phyloP scores from a whole-genome alignment of 2,888 invertebrate genomes.

The Aromia moschata region DNA sequence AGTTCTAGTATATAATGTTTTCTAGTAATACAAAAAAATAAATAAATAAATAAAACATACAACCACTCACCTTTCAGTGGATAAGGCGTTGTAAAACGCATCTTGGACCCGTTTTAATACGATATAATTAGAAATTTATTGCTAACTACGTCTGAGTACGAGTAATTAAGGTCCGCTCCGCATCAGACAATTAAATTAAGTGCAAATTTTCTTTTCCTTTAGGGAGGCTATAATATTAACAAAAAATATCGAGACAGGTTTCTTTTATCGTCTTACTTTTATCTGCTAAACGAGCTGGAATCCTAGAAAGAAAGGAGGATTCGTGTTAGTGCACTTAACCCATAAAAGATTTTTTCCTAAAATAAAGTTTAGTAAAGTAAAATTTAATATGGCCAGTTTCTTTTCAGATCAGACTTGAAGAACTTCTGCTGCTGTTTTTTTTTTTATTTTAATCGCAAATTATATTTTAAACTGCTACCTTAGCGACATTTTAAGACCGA shows the following conservation, averaged over 20 bases:
- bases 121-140: conserved; percentile 32
- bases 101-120: conserved; percentile 29
- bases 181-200: conserved; percentile 31
- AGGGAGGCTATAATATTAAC: conserved; percentile 10
- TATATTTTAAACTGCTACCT: too few relatives aligned
- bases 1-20: too few relatives aligned
- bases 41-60: too few relatives aligned
- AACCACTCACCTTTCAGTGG: not conserved
- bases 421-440: too few relatives aligned
- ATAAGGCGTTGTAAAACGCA: conserved; percentile 22
- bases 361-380: too few relatives aligned
- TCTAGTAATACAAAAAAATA: too few relatives aligned
- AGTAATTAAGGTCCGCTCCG: conserved; percentile 26
- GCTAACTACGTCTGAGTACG: conserved; percentile 28
- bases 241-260: conserved; percentile 19
- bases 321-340: conserved; percentile 3
- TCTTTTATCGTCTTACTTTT: conserved; percentile 22
- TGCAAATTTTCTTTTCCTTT: conserved; percentile 16
- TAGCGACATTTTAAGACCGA: too few relatives aligned
- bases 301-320: not conserved
- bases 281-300: not conserved
- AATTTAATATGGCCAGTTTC: too few relatives aligned
- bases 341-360: too few relatives aligned
- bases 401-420: too few relatives aligned
- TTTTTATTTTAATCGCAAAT: too few relatives aligned